Conservation (phyloP, 2,888 invertebrate species). For the Xylota segnis region DNA sequence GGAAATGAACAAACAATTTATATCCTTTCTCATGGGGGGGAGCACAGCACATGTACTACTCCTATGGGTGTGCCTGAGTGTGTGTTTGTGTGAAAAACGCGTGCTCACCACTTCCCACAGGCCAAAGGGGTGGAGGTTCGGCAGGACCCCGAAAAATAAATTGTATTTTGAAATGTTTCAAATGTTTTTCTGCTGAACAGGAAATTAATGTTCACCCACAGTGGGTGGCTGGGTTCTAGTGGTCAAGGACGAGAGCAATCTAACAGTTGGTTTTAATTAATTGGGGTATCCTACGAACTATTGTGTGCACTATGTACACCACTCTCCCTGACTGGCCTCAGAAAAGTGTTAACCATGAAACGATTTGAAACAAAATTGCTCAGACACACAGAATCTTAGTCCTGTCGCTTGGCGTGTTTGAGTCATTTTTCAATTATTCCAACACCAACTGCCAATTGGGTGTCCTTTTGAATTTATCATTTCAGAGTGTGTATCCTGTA, state of each 20-base stretch:
- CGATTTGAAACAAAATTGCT: conserved; percentile 47
- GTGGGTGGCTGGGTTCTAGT: conserved; percentile 22
- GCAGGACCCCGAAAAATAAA: conserved; percentile 43
- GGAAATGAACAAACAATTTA: conserved; percentile 71
- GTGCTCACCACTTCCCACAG: conserved; percentile 3
- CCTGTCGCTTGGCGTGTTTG: conserved; percentile 41
- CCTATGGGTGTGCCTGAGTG: neutral
- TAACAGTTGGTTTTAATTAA: conserved; percentile 71
- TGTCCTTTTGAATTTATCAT: conserved; percentile 50
- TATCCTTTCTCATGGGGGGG: conserved; percentile 40
- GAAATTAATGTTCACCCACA: conserved; percentile 50
- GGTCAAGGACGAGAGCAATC: conserved; percentile 56
- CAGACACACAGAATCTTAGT: conserved; percentile 49
- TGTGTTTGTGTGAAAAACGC: conserved; percentile 1
- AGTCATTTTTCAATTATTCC: conserved; percentile 66
- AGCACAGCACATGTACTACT: no score
- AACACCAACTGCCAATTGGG: conserved; percentile 42
- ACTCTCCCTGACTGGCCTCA: neutral
- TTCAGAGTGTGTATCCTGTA: conserved; percentile 14
- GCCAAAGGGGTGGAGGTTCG: conserved; percentile 7
- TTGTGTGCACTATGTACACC: neutral
- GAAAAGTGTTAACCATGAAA: conserved; percentile 14
- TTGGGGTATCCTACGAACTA: conserved; percentile 41
- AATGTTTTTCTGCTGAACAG: conserved; percentile 35
- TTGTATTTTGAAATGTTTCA: conserved; percentile 67